phyloP scores from a whole-genome alignment of 2,113 vertebrate species.

The Brienomyrus brachyistius region DNA sequence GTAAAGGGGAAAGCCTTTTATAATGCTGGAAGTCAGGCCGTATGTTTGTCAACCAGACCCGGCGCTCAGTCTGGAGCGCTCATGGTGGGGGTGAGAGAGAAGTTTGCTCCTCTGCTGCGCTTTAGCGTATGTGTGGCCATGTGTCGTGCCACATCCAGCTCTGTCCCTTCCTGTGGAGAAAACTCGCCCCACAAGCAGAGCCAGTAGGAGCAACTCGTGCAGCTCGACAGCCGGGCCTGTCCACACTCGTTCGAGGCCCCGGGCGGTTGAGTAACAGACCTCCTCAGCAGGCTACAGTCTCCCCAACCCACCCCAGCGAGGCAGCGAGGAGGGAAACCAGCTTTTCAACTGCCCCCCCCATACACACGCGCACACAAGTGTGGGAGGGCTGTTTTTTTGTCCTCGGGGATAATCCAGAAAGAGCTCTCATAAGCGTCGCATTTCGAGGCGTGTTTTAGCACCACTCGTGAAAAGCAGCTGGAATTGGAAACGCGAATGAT shows the following conservation, averaged over 20 bases:
- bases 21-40: background rate
- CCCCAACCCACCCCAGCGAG: background rate
- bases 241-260: background rate
- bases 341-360: background rate
- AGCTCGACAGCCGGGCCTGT: background rate
- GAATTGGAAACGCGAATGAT: background rate
- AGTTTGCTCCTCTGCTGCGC: background rate
- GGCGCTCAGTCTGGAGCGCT: background rate
- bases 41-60: background rate
- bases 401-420: constrained; percentile 5
- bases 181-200: background rate
- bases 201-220: background rate
- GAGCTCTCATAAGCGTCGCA: background rate
- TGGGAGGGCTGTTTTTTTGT: background rate
- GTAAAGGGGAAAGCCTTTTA: background rate
- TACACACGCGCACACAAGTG: background rate
- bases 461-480: background rate
- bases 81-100: background rate
- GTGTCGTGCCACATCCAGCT: too few species aligned
- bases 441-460: background rate
- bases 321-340: background rate
- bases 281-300: background rate
- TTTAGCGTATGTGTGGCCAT: background rate
- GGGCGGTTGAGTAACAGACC: background rate
- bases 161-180: background rate